Base-by-base conservation (phyloP, 2,113 vertebrate genomes). In the Atlantisia rogersi region DNA sequence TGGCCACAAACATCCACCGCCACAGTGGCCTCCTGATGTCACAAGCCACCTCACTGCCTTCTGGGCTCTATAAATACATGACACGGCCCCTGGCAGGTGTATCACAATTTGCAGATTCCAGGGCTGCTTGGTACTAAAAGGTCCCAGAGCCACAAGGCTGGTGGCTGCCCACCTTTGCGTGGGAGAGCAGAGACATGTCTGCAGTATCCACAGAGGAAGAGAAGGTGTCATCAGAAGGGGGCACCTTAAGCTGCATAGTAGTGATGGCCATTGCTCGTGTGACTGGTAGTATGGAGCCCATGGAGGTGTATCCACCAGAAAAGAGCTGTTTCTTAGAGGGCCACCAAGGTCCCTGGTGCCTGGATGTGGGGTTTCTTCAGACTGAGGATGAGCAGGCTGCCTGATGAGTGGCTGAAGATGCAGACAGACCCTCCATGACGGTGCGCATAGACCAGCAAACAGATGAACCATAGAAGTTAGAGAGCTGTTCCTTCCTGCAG, bases 391-490 rank as follows among this genome's bases (percentile, higher is more conserved):
- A 63, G 37, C 53, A 25, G 31, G 25, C 25, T 83, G 46, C 31
- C 25, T 4, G 0, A 35, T 3, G 12, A 5, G 12, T 32, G 17
- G 14, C 5, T 65, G n/a, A 37, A 64, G 58, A 46, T 18, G 5
- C 10, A 63, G 31, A 15, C 58, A 44, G 20, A 63, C 11, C 8
- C 31, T 60, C 22, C 4, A 0, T 1, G 2, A 12, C 3, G 6
- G 50, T 56, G 15, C 25, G 35, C 6, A 4, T 37, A 55, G 6
- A 37, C 16, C 5, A 37, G 10, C 48, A 64, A 46, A 31, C 39
- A 74, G 48, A 6, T 44, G 31, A 20, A 44, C 19, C 15, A 60
- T 18, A 35, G 39, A 22, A 18, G 11, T 28, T 37, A 56, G 32
- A 44, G 3, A 25, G 20, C 18, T 35, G 4, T 55, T 76, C n/a